Evolutionary conservation across 2,888 invertebrate genomes (phyloP).

Genomic region (Tachina fera): DNA sequence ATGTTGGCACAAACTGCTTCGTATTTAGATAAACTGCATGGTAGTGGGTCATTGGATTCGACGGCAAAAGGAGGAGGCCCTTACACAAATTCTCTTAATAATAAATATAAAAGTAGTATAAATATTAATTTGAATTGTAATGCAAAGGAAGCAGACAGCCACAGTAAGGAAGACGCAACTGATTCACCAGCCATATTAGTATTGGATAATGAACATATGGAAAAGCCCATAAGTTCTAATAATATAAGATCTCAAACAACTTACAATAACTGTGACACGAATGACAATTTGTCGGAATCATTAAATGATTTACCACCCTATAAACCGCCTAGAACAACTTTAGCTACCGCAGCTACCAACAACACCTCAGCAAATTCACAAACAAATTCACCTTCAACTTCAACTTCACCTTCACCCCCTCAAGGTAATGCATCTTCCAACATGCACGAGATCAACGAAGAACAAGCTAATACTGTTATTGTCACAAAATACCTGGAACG

Average conservation of each 20-base stretch:
- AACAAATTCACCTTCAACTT: neutral
- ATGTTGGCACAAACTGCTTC: conserved; percentile 78
- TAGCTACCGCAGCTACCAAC: neutral
- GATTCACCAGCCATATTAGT: conserved; percentile 60
- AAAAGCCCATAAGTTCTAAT: neutral
- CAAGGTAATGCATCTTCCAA: conserved; percentile 53
- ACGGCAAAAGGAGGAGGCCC: neutral
- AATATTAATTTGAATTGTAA: conserved; percentile 60
- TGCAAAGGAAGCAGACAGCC: neutral
- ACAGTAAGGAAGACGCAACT: neutral
- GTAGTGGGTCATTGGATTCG: conserved; percentile 67
- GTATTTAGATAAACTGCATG: conserved; percentile 81
- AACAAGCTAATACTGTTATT: conserved; percentile 74
- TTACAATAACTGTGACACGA: neutral
- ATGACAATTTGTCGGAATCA: conserved; percentile 10
- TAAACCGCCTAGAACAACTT: conserved; percentile 59
- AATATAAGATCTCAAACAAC: conserved; percentile 39
- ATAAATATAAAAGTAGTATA: conserved; percentile 69
- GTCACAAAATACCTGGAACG: conserved; percentile 78
- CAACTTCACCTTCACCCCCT: neutral
- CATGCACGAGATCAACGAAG: conserved; percentile 78
- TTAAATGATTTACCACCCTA: conserved; percentile 56
- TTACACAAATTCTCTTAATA: conserved; percentile 39
- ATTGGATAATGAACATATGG: conserved; percentile 32
- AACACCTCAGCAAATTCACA: neutral